Evolutionary conservation across 2,888 invertebrate species (phyloP).

Genomic region (Leptothorax acervorum): DNA sequence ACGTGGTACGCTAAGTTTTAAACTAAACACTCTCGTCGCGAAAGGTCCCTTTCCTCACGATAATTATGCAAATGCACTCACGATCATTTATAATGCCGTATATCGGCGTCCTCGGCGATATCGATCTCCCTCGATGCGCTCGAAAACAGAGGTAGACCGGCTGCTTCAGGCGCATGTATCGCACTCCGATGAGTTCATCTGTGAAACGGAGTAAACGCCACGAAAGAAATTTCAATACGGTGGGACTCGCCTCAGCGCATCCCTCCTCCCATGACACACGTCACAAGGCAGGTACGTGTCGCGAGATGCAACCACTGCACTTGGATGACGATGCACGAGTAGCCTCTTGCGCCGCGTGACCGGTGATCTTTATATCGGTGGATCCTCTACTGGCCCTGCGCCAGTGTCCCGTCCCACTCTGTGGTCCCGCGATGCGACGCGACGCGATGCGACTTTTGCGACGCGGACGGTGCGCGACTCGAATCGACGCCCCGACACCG

Average conservation of each 20-base stretch:
- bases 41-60: not conserved
- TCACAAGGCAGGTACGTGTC: not conserved
- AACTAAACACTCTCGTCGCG: not conserved
- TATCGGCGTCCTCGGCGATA: constrained; percentile 33
- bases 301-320: constrained; percentile 77
- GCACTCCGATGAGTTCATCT: constrained; percentile 28
- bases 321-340: constrained; percentile 77
- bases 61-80: constrained; percentile 59
- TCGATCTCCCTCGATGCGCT: constrained; percentile 41
- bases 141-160: constrained; percentile 20
- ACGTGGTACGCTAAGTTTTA: not conserved
- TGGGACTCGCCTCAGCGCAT: not conserved
- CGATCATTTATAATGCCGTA: constrained; percentile 50
- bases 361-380: constrained; percentile 73
- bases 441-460: constrained; percentile 44
- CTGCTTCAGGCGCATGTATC: constrained; percentile 40
- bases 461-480: constrained; percentile 24
- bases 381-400: constrained; percentile 74
- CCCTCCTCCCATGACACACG: constrained; percentile 43
- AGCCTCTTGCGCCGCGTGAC: constrained; percentile 64
- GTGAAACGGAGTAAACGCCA: not conserved
- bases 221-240: constrained; percentile 17
- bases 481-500: constrained; percentile 31
- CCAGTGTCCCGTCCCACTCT: constrained; percentile 69
- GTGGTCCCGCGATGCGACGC: constrained; percentile 47